Base-by-base conservation (phyloP, 2,797 vertebrate genomes). In the Potorous gilbertii region DNA sequence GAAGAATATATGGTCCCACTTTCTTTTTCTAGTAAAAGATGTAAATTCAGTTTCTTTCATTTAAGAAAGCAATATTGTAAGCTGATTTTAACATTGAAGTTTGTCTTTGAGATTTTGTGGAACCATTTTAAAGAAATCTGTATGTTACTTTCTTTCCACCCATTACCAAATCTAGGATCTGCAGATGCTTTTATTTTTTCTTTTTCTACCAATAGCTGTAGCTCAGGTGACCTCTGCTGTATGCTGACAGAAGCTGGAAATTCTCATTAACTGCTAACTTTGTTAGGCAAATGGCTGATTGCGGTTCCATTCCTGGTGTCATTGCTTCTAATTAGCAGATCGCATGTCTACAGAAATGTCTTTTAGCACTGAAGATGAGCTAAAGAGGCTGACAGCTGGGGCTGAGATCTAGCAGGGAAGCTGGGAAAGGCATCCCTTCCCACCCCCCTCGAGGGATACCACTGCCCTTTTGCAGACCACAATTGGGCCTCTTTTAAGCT, bases 321-420 rank as follows among this genome's bases (percentile, higher is more conserved):
- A 91, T 92, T 96, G 94, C 96, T 96, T 97, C 96, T 97, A 96
- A 98, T 98, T 97, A 98, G 96, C 97, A 94, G 97, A 94, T 97
- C 16, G 34, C 92, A 93, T 97, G 92, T 97, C 96, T 96, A 91
- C 1, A 56, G 94, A 95, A 96, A 96, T 96, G 96, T 97, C 96
- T 97, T 94, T 95, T 97, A 95, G 96, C 59, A 91, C 92, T 56
- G 55, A 93, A 93, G 94, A 95, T 34, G 90, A 96, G 91, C 93
- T 89, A 90, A 96, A 89, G 96, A 96, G 94, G 93, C 96, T 94
- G 96, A 95, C 94, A 95, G 93, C 96, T 95, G 94, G 94, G 90
- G 46, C 92, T 90, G 91, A 94, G 95, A 92, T 81, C 90, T 62
- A 34, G 62, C 95, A 92, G 90, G 91, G 55, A 92, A 40, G 21